Evolutionary conservation across 2,888 invertebrate species (phyloP), one percentile per base, ranked within the genome.

Genomic region (Deilephila porcellus): DNA sequence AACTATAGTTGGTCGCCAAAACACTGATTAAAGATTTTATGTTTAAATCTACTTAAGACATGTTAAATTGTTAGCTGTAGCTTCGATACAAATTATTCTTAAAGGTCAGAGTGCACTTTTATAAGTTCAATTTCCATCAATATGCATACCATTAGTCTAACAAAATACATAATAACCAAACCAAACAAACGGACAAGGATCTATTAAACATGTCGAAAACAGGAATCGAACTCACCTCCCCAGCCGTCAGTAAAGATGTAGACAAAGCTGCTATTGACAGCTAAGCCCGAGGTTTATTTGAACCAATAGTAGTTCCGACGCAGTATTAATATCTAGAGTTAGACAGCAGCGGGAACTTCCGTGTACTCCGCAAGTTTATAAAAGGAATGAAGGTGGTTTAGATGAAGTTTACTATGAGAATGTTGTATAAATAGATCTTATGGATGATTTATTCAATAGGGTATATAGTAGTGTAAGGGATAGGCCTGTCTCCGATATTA

Each of bases 231-330:
- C 25, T 67, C 25, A 25, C 25, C 52, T 25, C 4, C 37, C 20
- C 64, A 19, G 19, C 56, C 56, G 19, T 56, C 56, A 56, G 56
- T 20, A 67, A 56, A 67, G 52, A 37, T 37, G 34, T 11, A 63
- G 37, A 52, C 25, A 67, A 67, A n/a, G 67, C 67, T 67, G 67
- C 17, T 52, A 11, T 8, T 64, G 52, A 67, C 67, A 67, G 45
- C 14, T 11, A 20, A 17, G 56, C 14, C 20, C 52, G 1, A 14
- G 45, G 14, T 25, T 67, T 52, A 67, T 67, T 52, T 5, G 20
- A 67, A 45, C 62, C 8, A n/a, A 19, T 34, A 63, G 20, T 67
- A 52, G 67, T 67, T 45, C 45, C 3, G 29, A 62, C 25, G 45
- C 17, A 7, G 17, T 63, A 67, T 67, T 67, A 67, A 67, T 45